Base-by-base conservation (phyloP, 2,113 vertebrate species). In the Trogon surrucura region DNA sequence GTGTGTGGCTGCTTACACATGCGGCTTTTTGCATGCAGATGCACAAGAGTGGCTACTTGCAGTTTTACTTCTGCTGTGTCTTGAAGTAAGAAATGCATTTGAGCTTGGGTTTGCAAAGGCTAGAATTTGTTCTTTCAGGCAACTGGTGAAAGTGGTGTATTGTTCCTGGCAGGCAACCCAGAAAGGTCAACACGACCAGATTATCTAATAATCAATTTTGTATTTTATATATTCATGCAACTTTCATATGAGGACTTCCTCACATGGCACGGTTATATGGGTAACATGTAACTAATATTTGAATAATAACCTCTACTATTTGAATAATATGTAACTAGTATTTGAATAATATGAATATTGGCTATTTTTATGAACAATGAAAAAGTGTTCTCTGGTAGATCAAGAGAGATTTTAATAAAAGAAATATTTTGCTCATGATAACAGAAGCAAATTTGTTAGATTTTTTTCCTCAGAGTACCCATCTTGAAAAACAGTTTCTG, bases 381-480 rank as follows among this genome's bases (percentile, higher is more conserved):
- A 47, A 60, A 51, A 29, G 2, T 21, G 1, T 70, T 71, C 81
- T 62, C n/a, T 34, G 1, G 4, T 69, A 62, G 27, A 62, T 66
- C 17, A 67, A 75, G 11, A 67, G 1, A 80, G 67, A 71, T 48
- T 60, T 75, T 61, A 48, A 87, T 41, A 38, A 26, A 91, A 41
- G 41, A 41, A 82, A 51, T 73, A 70, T 83, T 91, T 89, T 82
- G 6, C 10, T 93, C 3, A 8, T 54, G 3, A 34, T 77, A 66
- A 32, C 23, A 84, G 72, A 78, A 73, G 11, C 5, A 60, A 19
- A 75, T 70, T 62, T 89, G 7, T 44, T 73, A 54, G 6, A 44
- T 34, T 56, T 72, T 29, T 10, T 2, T 2, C 4, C 11, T 9
- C 5, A 5, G 5, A 36, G 0, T 30, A 64, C 1, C 26, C 44